A percentile compares a stretch with the other conserved stretches of the same genome.
Evolutionary conservation across 1,140 invertebrate genomes (phyloP).

Genomic region (Lordiphosa clarofinis): DNA sequence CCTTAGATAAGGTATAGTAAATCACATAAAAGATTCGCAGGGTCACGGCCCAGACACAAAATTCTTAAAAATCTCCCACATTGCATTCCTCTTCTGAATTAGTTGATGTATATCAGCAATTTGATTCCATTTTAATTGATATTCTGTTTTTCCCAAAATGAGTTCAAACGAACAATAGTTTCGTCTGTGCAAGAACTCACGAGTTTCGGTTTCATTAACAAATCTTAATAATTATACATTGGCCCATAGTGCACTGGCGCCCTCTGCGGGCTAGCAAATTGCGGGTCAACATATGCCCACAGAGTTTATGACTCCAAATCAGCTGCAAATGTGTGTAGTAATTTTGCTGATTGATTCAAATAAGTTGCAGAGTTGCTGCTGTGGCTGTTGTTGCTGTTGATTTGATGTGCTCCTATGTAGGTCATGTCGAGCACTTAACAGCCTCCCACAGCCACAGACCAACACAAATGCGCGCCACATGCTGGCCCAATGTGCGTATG

Average conservation of each 20-base stretch:
- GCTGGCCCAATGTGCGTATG: slow-evolving; percentile 62
- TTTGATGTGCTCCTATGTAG: slow-evolving; percentile 30
- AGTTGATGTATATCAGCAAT: too few relatives aligned
- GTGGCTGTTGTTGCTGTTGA: slow-evolving; percentile 14
- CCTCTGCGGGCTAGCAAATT: slow-evolving; percentile 17
- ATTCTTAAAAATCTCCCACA: too few relatives aligned
- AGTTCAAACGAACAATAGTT: too few relatives aligned
- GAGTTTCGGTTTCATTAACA: too few relatives aligned
- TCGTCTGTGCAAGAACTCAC: too few relatives aligned
- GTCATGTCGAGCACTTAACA: slow-evolving; percentile 46
- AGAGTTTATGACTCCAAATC: slow-evolving; percentile 65
- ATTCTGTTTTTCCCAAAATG: too few relatives aligned
- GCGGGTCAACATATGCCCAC: slow-evolving; percentile 46
- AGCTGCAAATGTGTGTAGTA: slow-evolving; percentile 66
- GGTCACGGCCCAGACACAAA: too few relatives aligned
- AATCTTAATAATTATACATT: too few relatives aligned
- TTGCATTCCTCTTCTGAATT: too few relatives aligned
- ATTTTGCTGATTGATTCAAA: slow-evolving; percentile 72
- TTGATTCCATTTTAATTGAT: too few relatives aligned
- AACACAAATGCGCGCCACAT: slow-evolving; percentile 38
- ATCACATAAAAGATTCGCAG: too few relatives aligned
- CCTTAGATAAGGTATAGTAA: too few relatives aligned
- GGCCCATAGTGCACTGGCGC: slow-evolving; percentile 9
- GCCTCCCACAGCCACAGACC: slow-evolving; percentile 53
- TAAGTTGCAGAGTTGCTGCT: slow-evolving; percentile 45